A percentile compares a stretch with the other conserved stretches of the same genome.
These are phyloP conservation scores for Torymus texanus DNA, from an alignment of 2,888 invertebrate genomes.

Conservation along the genomic window DNA sequence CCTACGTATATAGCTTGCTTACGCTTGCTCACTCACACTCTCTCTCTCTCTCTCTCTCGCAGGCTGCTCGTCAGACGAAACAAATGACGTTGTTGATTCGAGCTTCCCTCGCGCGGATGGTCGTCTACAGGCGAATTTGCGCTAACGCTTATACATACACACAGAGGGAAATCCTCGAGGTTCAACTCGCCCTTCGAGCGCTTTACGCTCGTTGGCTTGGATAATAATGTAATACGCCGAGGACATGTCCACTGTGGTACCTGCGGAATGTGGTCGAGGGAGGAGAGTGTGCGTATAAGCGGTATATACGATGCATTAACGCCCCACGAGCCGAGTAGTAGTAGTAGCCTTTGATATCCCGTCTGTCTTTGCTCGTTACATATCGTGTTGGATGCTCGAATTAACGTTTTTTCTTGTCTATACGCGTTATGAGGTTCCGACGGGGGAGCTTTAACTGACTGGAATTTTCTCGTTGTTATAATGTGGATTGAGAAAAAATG, in stretches of 20 bases:
- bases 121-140: too few species aligned
- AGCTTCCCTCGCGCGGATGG: not conserved
- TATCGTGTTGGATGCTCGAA: conserved; percentile 44
- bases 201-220: conserved; percentile 66
- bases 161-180: conserved; percentile 17
- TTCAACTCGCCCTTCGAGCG: conserved; percentile 49
- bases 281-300: not conserved
- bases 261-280: conserved; percentile 59
- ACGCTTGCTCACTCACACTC: not conserved
- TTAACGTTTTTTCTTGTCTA: conserved; percentile 53
- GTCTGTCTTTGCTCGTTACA: conserved; percentile 51
- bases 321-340: not conserved
- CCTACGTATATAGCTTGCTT: conserved; percentile 16
- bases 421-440: not conserved
- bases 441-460: conserved; percentile 16
- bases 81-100: conserved; percentile 48
- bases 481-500: not conserved
- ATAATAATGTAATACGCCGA: conserved; percentile 66
- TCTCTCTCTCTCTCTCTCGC: too few species aligned
- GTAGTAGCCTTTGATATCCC: conserved; percentile 64
- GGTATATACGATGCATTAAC: conserved; percentile 60
- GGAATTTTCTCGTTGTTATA: conserved; percentile 28
- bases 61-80: conserved; percentile 1
- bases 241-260: conserved; percentile 61
- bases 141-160: too few species aligned